Base-by-base conservation (phyloP, 2,797 vertebrate species). In the Lithobates sylvaticus region DNA sequence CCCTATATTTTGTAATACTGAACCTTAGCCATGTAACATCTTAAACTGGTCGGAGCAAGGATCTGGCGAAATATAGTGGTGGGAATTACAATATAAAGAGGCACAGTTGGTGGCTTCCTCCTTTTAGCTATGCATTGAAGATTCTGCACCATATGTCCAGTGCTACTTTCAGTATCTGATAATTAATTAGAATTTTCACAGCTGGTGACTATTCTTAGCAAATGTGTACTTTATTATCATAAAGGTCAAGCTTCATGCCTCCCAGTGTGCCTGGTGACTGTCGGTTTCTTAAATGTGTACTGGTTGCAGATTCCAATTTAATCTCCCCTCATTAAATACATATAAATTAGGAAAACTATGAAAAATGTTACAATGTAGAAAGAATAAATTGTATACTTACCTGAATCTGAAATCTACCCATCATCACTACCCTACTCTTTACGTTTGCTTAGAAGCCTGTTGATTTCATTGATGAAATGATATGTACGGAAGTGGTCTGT, bases 141-240 rank as follows among this genome's bases (percentile, higher is more conserved):
- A 67, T 67, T 67, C 65, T 67, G 10, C 10, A 26, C 27, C 27
- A 67, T 67, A 26, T 29, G 27, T 67, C 65, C 65, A 67, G 26
- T 26, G 65, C 65, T 67, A n/a, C 54, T 61, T 61, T 61, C 10
- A 61, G 54, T 61, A 26, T 29, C 65, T 29, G 26, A 67, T 67
- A 67, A 67, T 67, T 67, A 67, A 67, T 67, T 29, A 67, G 65
- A 67, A 29, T 67, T 67, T 67, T 67, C 65, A 67, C 65, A 67
- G 65, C 65, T 67, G 65, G 65, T 12, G 12, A 67, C 26, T 29
- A 67, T 26, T 67, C 65, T 67, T 67, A 67, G 65, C 10, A n/a
- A 67, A 67, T 67, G 65, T 67, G n/a, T 67, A 67, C 65, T 67
- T 67, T 67, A 67, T 67, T 67, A 67, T 67, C 65, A 29, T 3